phyloP scores from a whole-genome alignment of 2,888 invertebrate species.

The Tetanocera ferruginea region DNA sequence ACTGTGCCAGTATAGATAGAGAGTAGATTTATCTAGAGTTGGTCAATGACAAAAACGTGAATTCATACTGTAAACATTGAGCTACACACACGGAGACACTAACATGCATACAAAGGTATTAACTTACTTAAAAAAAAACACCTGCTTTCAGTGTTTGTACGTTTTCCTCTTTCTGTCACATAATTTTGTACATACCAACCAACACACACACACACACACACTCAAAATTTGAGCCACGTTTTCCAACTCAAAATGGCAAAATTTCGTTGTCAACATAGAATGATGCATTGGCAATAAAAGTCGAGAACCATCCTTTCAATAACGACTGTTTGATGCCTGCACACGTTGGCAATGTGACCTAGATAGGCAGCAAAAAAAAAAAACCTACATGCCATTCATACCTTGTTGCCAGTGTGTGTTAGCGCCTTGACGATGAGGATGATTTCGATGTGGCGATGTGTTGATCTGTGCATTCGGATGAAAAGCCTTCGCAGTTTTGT shows the following conservation, averaged over 20 bases:
- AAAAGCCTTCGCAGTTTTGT: conserved; percentile 14
- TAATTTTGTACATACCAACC: background rate
- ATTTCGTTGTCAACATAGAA: background rate
- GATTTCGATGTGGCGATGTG: background rate
- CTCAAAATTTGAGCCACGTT: background rate
- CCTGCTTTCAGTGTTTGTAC: background rate
- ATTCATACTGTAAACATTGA: background rate
- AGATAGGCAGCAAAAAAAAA: background rate
- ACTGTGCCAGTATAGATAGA: background rate
- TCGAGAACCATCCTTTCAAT: too few relatives aligned
- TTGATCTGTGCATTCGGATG: conserved; percentile 21
- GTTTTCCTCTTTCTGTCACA: background rate
- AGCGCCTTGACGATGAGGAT: background rate
- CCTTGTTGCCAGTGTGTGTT: too few relatives aligned
- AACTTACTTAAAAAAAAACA: background rate
- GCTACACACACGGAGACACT: background rate
- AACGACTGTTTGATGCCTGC: background rate
- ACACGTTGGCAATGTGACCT: background rate
- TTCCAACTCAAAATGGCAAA: background rate
- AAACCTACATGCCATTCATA: background rate
- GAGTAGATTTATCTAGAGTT: background rate
- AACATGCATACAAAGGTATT: background rate
- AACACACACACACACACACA: background rate
- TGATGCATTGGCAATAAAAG: background rate
- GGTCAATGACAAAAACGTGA: background rate